These are phyloP conservation scores for Limnephilus lunatus DNA, from an alignment of 2,888 invertebrate species.

Conservation along the genomic window DNA sequence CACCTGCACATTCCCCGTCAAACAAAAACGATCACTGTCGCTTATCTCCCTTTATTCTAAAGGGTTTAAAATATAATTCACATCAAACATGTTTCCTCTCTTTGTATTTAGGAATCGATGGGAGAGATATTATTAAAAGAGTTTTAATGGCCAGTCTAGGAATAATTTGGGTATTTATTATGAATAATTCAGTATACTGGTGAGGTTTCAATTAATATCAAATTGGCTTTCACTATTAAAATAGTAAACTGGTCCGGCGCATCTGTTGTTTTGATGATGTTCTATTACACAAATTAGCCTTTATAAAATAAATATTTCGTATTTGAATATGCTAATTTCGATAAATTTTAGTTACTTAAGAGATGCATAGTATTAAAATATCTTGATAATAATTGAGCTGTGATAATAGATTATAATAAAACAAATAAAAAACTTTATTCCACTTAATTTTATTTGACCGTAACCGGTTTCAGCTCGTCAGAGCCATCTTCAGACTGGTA, in stretches of 20 bases:
- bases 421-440: no score
- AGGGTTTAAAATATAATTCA: conserved; percentile 57
- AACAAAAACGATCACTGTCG: conserved; percentile 60
- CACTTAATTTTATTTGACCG: no score
- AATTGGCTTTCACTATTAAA: conserved; percentile 19
- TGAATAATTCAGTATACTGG: background rate
- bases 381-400: conserved; percentile 31
- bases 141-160: conserved; percentile 13
- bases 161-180: conserved; percentile 9
- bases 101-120: conserved; percentile 58
- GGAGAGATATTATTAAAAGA: conserved; percentile 27
- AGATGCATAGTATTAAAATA: conserved; percentile 2
- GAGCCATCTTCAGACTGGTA: no score
- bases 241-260: background rate
- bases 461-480: no score
- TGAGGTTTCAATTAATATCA: conserved; percentile 32
- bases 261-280: conserved; percentile 21
- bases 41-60: conserved; percentile 62
- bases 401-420: no score
- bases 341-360: background rate
- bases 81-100: conserved; percentile 64
- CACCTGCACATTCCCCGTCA: conserved; percentile 53
- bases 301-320: conserved; percentile 26
- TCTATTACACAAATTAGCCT: conserved; percentile 16
- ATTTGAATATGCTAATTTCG: conserved; percentile 43